Evolutionary conservation across 1,140 invertebrate species (phyloP).

Genomic region (Galendromus occidentalis): DNA sequence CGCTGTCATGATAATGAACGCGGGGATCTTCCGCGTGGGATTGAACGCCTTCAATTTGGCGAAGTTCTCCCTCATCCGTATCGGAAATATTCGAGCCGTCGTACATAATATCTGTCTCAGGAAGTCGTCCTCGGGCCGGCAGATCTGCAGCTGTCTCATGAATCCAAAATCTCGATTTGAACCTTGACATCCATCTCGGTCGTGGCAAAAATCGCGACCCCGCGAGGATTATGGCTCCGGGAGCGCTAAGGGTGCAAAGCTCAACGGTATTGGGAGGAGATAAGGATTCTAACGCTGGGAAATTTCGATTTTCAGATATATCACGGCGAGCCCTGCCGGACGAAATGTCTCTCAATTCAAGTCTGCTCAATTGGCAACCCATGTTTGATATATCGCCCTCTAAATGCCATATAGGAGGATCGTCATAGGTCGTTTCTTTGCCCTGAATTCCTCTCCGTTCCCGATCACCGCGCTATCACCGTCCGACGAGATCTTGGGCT

Average conservation of each 20-base stretch:
- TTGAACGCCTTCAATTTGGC: no score
- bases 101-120: no score
- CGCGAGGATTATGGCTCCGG: neutral
- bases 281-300: neutral
- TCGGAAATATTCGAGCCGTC: no score
- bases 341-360: slow-evolving; percentile 2
- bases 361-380: slow-evolving; percentile 7
- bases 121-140: no score
- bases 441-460: no score
- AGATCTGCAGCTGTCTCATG: no score
- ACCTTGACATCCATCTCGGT: no score
- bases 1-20: no score
- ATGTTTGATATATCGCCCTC: slow-evolving; percentile 10
- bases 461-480: neutral
- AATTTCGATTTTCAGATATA: neutral
- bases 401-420: neutral
- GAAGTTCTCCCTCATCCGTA: no score
- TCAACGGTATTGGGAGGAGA: neutral
- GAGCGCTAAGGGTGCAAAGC: neutral
- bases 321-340: neutral
- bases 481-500: neutral
- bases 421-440: neutral
- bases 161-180: no score
- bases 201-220: neutral
- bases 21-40: no score